A percentile compares a stretch with the other conserved stretches of the same genome.
phyloP scores from a whole-genome alignment of 2,797 vertebrate genomes.

The Erithacus rubecula region DNA sequence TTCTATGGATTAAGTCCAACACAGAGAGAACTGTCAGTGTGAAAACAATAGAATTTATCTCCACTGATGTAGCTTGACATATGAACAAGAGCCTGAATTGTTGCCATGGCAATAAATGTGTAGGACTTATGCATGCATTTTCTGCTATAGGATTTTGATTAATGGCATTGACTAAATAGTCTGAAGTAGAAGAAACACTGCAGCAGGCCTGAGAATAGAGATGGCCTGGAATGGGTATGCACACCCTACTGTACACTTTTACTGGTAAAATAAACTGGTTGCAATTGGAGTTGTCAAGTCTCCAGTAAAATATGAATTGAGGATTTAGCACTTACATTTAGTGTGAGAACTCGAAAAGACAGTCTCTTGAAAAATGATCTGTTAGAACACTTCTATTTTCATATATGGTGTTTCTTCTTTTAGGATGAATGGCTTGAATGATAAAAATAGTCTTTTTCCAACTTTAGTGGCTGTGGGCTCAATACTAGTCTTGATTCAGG shows the following conservation, averaged over 20 bases:
- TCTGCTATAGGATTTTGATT: conserved; percentile 96
- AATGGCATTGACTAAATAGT: conserved; percentile 90
- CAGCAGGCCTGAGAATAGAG: conserved; percentile 66
- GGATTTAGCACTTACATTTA: not conserved
- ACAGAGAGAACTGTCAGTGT: conserved; percentile 84
- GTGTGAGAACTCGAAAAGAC: conserved; percentile 27
- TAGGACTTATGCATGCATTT: conserved; percentile 99
- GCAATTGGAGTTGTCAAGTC: not conserved
- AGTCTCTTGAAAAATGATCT: conserved; percentile 7
- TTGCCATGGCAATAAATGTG: conserved; percentile 99
- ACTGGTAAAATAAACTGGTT: conserved; percentile 17
- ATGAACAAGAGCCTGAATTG: conserved; percentile 99
- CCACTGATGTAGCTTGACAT: conserved; percentile 98
- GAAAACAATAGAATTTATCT: conserved; percentile 97
- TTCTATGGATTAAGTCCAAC: conserved; percentile 87
- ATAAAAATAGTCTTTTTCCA: not conserved
- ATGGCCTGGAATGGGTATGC: conserved; percentile 26
- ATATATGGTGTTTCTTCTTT: not conserved
- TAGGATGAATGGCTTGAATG: not conserved
- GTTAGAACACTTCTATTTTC: conserved; percentile 8
- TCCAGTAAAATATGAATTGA: conserved; percentile 26
- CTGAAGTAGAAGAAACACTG: conserved; percentile 74
- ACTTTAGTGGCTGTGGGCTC: not conserved
- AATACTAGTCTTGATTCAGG: not conserved
- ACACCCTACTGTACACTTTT: conserved; percentile 14